A percentile compares a stretch with the other conserved stretches of the same genome.
Evolutionary conservation across 1,140 invertebrate species (phyloP).

Genomic region (Anastrepha obliqua): DNA sequence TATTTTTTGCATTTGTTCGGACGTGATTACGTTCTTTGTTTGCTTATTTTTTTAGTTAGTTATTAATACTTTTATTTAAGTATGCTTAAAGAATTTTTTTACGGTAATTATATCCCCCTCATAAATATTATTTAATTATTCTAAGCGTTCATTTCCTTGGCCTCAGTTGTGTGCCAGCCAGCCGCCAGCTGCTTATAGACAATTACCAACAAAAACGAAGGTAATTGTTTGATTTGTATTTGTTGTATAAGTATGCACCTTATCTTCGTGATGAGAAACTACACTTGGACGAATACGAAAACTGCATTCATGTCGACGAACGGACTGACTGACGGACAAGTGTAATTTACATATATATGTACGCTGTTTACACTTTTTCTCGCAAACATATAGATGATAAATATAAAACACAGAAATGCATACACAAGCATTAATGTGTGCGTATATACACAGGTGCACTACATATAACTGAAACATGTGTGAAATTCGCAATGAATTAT

Average conservation of each 20-base stretch:
- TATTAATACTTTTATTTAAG: conserved; percentile 33
- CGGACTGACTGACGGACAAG: not conserved
- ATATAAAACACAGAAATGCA: not conserved
- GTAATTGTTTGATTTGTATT: not conserved
- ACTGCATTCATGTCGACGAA: conserved; percentile 4
- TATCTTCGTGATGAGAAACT: conserved; percentile 25
- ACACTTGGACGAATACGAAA: conserved; percentile 21
- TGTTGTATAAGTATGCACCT: not conserved
- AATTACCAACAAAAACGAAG: conserved; percentile 14
- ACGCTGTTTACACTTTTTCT: conserved; percentile 21
- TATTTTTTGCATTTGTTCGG: not conserved
- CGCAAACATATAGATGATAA: not conserved
- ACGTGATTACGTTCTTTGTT: conserved; percentile 1
- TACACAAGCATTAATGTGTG: not conserved
- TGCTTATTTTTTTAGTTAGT: not conserved
- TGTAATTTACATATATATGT: not conserved
- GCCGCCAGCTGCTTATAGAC: not conserved
- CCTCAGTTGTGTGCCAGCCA: conserved; percentile 15
- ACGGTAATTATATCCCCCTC: not conserved
- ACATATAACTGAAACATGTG: not conserved
- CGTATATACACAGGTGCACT: too few species aligned
- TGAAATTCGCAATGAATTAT: conserved; percentile 30
- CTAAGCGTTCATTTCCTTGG: conserved; percentile 33
- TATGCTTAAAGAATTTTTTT: conserved; percentile 28
- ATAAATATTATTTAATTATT: conserved; percentile 21